phyloP scores from a whole-genome alignment of 2,797 vertebrate species.

The Meriones psammophilus region DNA sequence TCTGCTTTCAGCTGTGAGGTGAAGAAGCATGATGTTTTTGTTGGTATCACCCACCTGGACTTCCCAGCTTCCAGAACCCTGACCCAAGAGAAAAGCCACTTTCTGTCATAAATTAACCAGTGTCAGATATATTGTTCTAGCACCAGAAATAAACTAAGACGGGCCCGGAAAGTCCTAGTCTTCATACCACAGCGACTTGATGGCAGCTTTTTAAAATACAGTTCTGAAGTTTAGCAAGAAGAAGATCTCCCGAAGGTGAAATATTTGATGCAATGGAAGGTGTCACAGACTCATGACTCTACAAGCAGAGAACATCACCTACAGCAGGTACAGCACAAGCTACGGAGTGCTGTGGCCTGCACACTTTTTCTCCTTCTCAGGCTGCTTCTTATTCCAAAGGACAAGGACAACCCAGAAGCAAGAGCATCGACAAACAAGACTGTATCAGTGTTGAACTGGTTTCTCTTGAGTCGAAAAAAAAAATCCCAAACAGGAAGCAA shows the following conservation, averaged over 20 bases:
- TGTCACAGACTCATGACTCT: not conserved
- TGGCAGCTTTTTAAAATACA: not conserved
- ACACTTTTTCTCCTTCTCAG: not conserved
- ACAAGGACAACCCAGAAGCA: not conserved
- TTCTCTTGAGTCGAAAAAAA: not conserved
- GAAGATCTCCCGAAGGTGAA: not conserved
- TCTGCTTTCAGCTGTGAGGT: not conserved
- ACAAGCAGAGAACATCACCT: not conserved
- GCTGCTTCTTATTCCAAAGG: not conserved
- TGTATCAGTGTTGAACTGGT: not conserved
- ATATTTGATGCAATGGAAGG: not conserved
- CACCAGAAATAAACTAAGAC: not conserved
- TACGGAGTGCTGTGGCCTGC: not conserved
- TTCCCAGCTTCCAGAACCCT: not conserved
- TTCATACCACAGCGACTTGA: not conserved
- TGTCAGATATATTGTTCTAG: constrained; percentile 15
- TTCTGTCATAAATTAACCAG: not conserved
- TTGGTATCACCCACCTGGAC: too few relatives aligned
- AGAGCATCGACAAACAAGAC: not conserved
- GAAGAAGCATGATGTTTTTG: not conserved
- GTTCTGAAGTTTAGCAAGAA: not conserved
- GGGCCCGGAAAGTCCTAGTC: not conserved
- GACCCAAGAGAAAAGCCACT: not conserved
- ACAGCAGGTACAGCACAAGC: not conserved
- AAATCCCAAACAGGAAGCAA: not conserved